phyloP scores from a whole-genome alignment of 2,113 vertebrate genomes.

The Grammomys dolichurus region DNA sequence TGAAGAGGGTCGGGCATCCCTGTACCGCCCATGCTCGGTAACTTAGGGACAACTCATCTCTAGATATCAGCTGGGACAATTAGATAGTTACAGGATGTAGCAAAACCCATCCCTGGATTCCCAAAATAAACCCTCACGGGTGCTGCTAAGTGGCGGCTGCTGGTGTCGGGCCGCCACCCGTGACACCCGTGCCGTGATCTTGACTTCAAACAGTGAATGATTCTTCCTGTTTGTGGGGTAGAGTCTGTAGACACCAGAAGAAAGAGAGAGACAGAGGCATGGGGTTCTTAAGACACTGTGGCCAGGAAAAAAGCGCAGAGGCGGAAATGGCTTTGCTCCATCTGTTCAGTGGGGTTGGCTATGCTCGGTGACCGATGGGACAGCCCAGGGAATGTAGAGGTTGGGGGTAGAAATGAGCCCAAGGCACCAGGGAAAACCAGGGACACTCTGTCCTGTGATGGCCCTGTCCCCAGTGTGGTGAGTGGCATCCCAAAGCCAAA shows the following conservation, averaged over 20 bases:
- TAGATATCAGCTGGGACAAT: background rate
- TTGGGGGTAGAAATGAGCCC: fast-evolving
- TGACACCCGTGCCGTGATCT: background rate
- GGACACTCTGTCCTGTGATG: background rate
- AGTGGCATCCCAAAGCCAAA: background rate
- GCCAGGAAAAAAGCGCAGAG: fast-evolving
- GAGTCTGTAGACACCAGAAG: background rate
- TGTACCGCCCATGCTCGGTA: fast-evolving
- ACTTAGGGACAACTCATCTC: background rate
- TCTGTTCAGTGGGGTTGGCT: fast-evolving
- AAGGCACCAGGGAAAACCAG: background rate
- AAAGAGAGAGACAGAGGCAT: background rate
- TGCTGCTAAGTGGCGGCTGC: fast-evolving
- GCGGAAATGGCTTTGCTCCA: background rate
- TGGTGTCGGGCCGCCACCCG: background rate
- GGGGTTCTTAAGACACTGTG: fast-evolving
- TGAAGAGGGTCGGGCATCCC: fast-evolving
- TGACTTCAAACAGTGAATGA: background rate
- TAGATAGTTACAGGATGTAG: background rate
- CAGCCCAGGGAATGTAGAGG: background rate
- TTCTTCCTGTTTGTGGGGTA: background rate
- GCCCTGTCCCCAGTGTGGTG: background rate
- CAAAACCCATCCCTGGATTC: background rate
- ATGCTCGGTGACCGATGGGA: background rate
- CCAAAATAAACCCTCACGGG: background rate